A percentile compares a stretch with the other conserved stretches of the same genome.
Evolutionary conservation across 2,113 vertebrate species (phyloP).

Genomic region (Embiotoca jacksoni): DNA sequence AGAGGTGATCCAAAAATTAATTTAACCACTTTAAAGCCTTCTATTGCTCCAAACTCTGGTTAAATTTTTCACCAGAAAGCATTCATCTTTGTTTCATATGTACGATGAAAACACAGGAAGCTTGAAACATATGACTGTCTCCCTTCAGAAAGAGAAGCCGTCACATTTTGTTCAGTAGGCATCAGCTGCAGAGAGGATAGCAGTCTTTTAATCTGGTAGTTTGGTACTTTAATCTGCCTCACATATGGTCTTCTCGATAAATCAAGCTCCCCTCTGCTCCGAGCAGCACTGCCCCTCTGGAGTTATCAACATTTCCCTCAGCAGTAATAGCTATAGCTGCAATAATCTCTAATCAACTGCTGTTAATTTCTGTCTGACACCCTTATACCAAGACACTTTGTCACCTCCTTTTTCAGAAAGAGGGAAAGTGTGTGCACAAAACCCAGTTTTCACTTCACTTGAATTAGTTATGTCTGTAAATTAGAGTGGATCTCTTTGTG

Average conservation of each 20-base stretch:
- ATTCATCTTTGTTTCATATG: constrained; percentile 42
- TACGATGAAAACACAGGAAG: constrained; percentile 43
- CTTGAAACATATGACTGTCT: constrained; percentile 34
- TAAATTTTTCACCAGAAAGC: constrained; percentile 22
- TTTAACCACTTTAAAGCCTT: constrained; percentile 51
- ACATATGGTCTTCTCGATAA: constrained; percentile 77
- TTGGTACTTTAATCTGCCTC: constrained; percentile 74
- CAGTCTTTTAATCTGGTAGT: constrained; percentile 75
- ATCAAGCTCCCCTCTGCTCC: constrained; percentile 42
- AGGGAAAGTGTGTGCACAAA: background rate
- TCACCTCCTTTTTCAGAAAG: constrained; percentile 8
- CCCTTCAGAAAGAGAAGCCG: constrained; percentile 53
- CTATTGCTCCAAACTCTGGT: constrained; percentile 18
- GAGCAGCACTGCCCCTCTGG: constrained; percentile 13
- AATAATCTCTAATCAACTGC: constrained; percentile 27
- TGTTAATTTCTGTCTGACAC: constrained; percentile 19
- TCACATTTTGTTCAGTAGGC: constrained; percentile 64
- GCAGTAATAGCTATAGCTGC: constrained; percentile 32
- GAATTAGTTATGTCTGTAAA: background rate
- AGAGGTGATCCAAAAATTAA: constrained; percentile 33
- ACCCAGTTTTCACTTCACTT: background rate
- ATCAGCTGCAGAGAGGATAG: constrained; percentile 26
- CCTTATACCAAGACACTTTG: constrained; percentile 6
- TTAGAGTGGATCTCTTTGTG: background rate
- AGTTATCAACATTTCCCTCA: constrained; percentile 49